Evolutionary conservation across 1,140 invertebrate species (phyloP), one percentile per base, ranked within the genome.

Genomic region (Sycophila sp.): DNA sequence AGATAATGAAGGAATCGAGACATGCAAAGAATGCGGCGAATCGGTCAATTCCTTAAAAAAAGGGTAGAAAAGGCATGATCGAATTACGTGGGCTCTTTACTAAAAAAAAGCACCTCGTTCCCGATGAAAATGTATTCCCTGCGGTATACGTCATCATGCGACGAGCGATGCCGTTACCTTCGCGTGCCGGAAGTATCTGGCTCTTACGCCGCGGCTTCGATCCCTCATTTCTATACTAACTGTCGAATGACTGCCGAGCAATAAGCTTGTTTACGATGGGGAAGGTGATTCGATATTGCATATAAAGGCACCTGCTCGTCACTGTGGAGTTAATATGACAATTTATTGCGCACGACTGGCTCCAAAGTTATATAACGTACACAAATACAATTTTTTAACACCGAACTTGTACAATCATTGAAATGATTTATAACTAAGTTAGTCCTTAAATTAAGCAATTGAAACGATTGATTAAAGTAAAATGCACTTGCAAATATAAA

Each of bases 161-260:
- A 47, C 40, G 17, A 4, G 19, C 26, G 38, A 65, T 38, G 34
- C 34, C 45, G 17, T 4, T 11, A 28, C 22, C 42, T 47, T 59
- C 26, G 68, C 69, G 58, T 73, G 73, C 73, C 71, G 66, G 13
- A 22, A 22, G 2, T 63, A 66, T 62, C 49, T 49, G 67, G 63
- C 69, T 62, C 10, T 28, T 40, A 17, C 17, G 63, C 71, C 73
- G 68, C 66, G 71, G 22, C 11, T 42, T 59, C 34, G 42, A 67
- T 67, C 34, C 55, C 38, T 67, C 28, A 28, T 59, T 67, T 59
- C 65, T 47, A 47, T 67, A 28, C 26, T 58, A 32, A 47, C 53
- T 32, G 55, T 19, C 17, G 6, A 36, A 49, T 30, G 49, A 34
- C 63, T 55, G 49, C 24, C 5, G 26, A 30, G 34, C 49, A 66